Evolutionary conservation across 2,797 vertebrate species (phyloP).

Genomic region (Macroramphosus scolopax): DNA sequence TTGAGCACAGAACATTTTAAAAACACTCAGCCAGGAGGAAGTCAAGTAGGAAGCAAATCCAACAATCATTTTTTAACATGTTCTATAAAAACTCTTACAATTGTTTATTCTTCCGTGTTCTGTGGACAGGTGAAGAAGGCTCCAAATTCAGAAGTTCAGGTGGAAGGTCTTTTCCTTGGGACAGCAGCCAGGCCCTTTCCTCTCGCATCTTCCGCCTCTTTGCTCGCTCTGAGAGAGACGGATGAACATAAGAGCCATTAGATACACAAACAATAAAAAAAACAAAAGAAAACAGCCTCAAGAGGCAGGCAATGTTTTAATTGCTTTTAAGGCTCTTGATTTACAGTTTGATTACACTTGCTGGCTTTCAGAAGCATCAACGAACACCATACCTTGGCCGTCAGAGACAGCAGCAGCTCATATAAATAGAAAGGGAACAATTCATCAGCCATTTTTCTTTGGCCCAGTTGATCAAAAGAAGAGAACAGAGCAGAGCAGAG

Average conservation of each 20-base stretch:
- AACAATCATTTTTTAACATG: background rate
- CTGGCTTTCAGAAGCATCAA: conserved; percentile 23
- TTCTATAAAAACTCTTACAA: conserved; percentile 77
- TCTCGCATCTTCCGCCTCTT: conserved; percentile 92
- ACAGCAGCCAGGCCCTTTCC: conserved; percentile 90
- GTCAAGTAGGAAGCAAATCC: background rate
- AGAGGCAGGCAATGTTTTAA: conserved; percentile 17
- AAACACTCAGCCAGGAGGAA: background rate
- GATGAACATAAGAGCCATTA: conserved; percentile 11
- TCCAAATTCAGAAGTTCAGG: conserved; percentile 91
- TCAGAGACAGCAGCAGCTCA: conserved; percentile 33
- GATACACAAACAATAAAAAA: conserved; percentile 17
- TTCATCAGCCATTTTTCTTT: conserved; percentile 56
- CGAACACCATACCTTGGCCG: conserved; percentile 36
- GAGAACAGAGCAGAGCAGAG: conserved; percentile 49
- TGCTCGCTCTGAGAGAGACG: conserved; percentile 82
- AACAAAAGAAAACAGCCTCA: conserved; percentile 4
- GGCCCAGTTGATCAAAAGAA: conserved; percentile 71
- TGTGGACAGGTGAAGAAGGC: conserved; percentile 84
- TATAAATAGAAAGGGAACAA: conserved; percentile 46
- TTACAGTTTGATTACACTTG: conserved; percentile 38
- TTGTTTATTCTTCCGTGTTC: conserved; percentile 84
- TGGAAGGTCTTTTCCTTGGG: conserved; percentile 92
- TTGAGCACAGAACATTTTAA: conserved; percentile 6
- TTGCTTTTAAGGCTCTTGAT: conserved; percentile 20